Conservation (phyloP, 2,797 vertebrate genomes). For the Siniperca obscura region DNA sequence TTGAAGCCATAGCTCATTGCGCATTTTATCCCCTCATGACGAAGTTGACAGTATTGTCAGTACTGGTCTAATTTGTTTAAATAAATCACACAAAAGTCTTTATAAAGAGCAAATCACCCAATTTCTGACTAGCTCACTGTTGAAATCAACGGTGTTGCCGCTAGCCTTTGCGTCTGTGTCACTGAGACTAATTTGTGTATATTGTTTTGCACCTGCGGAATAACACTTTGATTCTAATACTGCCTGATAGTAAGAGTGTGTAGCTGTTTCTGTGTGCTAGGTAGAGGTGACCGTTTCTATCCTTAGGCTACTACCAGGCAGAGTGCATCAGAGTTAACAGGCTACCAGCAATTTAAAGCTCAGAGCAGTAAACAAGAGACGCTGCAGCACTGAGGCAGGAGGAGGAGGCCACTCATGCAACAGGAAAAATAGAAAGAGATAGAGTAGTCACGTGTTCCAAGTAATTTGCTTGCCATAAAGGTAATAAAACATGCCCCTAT, state of each 20-base stretch:
- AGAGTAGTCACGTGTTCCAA: neutral
- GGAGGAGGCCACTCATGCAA: neutral
- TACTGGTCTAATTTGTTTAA: neutral
- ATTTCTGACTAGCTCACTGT: too few relatives aligned
- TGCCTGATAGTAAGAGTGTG: neutral
- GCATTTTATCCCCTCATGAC: neutral
- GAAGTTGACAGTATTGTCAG: too few relatives aligned
- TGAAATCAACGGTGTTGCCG: neutral
- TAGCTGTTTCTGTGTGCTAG: neutral
- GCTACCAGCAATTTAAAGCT: conserved; percentile 30
- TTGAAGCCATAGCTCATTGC: neutral
- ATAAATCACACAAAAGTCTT: neutral
- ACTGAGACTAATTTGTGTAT: neutral
- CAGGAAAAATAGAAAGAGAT: neutral
- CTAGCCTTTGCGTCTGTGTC: neutral
- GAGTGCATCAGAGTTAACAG: conserved; percentile 25
- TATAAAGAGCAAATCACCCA: too few relatives aligned
- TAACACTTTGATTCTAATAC: conserved; percentile 10
- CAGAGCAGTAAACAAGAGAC: conserved; percentile 29
- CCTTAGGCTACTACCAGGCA: conserved; percentile 13
- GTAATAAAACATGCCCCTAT: neutral
- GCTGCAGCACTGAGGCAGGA: neutral
- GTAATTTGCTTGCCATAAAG: too few relatives aligned
- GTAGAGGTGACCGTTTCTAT: conserved; percentile 14
- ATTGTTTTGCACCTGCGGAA: neutral